phyloP scores from a whole-genome alignment of 2,113 vertebrate species.

The Pan troglodytes region DNA sequence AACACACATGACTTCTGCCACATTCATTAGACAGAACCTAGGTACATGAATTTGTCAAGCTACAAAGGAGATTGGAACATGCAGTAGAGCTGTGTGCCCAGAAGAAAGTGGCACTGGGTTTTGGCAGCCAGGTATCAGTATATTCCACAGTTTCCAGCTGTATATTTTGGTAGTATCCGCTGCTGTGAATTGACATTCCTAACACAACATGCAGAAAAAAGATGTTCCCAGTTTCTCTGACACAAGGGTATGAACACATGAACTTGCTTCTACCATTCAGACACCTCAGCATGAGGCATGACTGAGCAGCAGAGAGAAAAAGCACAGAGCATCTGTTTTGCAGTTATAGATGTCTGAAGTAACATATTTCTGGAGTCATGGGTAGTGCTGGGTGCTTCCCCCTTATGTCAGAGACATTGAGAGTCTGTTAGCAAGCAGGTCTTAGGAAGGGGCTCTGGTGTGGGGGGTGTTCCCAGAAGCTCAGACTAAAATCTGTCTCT shows the following conservation, averaged over 20 bases:
- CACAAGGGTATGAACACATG: accelerated
- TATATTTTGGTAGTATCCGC: not conserved
- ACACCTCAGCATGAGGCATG: not conserved
- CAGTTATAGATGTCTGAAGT: too few species aligned
- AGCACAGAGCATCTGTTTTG: not conserved
- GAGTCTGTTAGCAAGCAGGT: too few species aligned
- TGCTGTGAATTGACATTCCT: not conserved
- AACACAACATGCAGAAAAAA: not conserved
- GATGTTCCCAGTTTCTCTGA: not conserved
- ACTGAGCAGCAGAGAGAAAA: not conserved
- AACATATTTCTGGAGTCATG: not conserved
- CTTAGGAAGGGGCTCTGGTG: not conserved
- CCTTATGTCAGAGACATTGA: not conserved
- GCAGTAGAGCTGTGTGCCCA: not conserved
- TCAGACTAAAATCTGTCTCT: not conserved
- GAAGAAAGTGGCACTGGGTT: not conserved
- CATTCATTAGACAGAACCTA: not conserved
- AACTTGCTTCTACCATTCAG: not conserved
- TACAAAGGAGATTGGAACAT: too few species aligned
- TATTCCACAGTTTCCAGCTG: too few species aligned
- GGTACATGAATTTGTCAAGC: not conserved
- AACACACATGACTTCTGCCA: accelerated
- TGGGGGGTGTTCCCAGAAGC: not conserved
- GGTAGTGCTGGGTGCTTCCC: not conserved
- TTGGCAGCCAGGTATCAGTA: accelerated